Percentiles rank a stretch among this genome's conserved stretches.
phyloP scores from a whole-genome alignment of 2,888 invertebrate genomes.

The Brenthis ino region DNA sequence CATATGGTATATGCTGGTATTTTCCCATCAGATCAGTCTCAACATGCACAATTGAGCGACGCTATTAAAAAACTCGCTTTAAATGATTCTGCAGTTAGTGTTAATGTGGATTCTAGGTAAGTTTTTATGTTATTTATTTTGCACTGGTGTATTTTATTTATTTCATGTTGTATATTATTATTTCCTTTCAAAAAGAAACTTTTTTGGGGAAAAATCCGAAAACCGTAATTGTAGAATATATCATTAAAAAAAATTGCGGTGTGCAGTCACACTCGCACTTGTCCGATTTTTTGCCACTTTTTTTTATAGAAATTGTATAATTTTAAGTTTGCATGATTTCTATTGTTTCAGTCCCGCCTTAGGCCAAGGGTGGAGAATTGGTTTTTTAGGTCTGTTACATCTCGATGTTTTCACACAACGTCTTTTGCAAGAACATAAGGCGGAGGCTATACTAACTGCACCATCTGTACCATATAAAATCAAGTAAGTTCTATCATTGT shows the following conservation, averaged over 20 bases:
- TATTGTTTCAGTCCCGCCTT: conserved; percentile 86
- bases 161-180: no score
- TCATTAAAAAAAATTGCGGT: no score
- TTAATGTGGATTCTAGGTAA: conserved; percentile 91
- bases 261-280: no score
- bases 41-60: conserved; percentile 86
- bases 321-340: neutral
- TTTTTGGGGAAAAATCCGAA: no score
- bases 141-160: no score
- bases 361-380: conserved; percentile 94
- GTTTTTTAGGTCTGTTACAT: conserved; percentile 92
- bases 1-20: conserved; percentile 83
- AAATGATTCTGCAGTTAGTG: conserved; percentile 96
- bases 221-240: no score
- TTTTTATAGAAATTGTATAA: no score
- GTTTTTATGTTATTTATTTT: neutral
- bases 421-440: conserved; percentile 91
- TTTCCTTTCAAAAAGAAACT: no score
- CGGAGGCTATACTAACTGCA: conserved; percentile 91
- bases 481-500: conserved; percentile 54
- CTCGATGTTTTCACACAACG: conserved; percentile 95
- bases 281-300: no score
- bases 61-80: conserved; percentile 96
- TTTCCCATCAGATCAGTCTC: conserved; percentile 95
- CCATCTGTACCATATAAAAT: conserved; percentile 93